Base-by-base conservation (phyloP, 2,797 vertebrate species). In the Gephyroberyx darwinii region DNA sequence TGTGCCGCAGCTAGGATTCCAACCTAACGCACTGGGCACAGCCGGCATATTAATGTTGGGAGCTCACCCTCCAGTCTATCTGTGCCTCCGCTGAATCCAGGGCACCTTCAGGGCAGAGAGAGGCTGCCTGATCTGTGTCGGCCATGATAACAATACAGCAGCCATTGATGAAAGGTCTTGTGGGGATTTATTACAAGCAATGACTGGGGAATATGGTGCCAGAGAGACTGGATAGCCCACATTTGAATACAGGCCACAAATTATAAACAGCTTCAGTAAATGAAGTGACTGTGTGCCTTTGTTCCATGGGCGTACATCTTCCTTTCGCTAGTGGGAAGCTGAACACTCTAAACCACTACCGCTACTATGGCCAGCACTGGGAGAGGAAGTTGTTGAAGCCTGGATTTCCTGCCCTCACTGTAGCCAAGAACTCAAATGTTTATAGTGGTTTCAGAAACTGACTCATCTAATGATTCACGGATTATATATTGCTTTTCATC, bases 321-420 rank as follows among this genome's bases (percentile, higher is more conserved):
- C 91, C 91, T 93, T 93, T 93, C 80, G 90, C 93, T 93, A 92
- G 94, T 86, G 93, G 91, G 75, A 93, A 92, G 93, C 93, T 87
- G 91, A 92, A 86, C 91, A 92, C 90, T 86, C 90, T 91, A 95
- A 69, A 94, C 93, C 94, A 84, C 95, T 84, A 91, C 86, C 10
- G 52, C 91, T 77, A 92, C 93, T 86, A 93, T 81, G 90, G 94
- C 93, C 95, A 91, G 91, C 81, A 88, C 93, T 90, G 93, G 91
- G 94, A 97, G 94, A 96, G 97, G 96, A 98, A 98, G 96, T 96
- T 95, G 95, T 97, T 96, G 94, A 96, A 96, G 95, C 93, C 84
- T 95, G 95, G 95, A 96, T 96, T 97, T 98, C 96, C 96, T 97
- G 95, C 93, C 95, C 94, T 95, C 92, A 93, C 92, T 91, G 91